phyloP scores from a whole-genome alignment of 2,113 vertebrate species.

The Dipodomys merriami region DNA sequence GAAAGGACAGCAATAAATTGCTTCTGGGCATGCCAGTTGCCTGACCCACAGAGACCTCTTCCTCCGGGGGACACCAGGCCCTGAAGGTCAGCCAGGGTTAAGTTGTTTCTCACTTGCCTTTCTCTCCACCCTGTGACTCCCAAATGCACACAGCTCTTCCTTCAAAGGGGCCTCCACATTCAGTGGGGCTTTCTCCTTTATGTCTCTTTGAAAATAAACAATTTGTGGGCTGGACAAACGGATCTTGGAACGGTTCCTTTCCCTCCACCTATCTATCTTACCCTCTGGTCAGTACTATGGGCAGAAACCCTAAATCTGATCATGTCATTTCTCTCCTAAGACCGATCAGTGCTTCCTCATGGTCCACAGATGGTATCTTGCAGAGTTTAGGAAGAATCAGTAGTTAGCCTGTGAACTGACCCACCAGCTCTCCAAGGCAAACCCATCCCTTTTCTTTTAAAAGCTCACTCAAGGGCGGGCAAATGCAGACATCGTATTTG shows the following conservation, averaged over 20 bases:
- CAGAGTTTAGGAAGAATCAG: neutral
- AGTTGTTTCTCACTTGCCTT: neutral
- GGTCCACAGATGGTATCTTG: constrained; percentile 11
- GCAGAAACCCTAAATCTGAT: constrained; percentile 23
- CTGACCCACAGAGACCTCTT: neutral
- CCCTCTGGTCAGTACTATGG: neutral
- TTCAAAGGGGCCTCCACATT: neutral
- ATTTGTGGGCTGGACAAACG: neutral
- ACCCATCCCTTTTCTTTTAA: neutral
- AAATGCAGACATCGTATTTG: too few species aligned
- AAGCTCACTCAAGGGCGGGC: neutral
- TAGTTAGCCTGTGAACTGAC: neutral
- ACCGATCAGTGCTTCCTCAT: constrained; percentile 30
- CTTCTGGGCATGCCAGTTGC: neutral
- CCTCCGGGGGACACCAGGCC: neutral
- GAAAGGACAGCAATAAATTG: neutral
- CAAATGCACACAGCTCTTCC: neutral
- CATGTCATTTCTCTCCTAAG: constrained; percentile 57
- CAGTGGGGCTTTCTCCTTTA: neutral
- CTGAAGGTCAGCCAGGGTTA: neutral
- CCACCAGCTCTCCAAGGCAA: neutral
- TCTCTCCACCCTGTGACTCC: too few species aligned
- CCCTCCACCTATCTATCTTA: constrained; percentile 14
- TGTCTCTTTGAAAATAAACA: constrained; percentile 26
- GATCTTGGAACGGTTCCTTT: neutral